Evolutionary conservation across 2,113 vertebrate genomes (phyloP), one percentile per base, ranked within the genome.

Genomic region (Bathybates hornii): DNA sequence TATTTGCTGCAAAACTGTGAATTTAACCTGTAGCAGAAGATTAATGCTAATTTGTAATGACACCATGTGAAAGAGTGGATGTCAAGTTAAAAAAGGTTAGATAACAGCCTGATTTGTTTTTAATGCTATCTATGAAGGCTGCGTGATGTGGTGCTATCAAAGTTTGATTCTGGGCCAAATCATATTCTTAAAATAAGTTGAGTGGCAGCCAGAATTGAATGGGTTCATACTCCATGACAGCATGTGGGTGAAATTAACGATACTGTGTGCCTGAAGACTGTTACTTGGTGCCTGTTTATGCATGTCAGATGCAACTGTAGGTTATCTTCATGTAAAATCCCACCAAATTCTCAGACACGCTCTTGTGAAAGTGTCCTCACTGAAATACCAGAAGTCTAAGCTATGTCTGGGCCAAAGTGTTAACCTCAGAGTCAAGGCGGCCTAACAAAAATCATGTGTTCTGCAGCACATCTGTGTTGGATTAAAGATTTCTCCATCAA

Each of bases 381-480:
- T 36, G 59, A 93, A 81, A 87, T 85, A 71, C 66, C 84, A 78
- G 45, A 80, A 83, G 68, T 88, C 50, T 86, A 66, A 87, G 78
- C 82, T 63, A 76, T 41, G 87, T 93, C 91, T 93, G 63, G 79
- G 73, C 71, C 80, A 79, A 76, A 91, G 36, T 59, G 9, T 43
- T 78, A 19, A 78, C 45, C 45, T 52, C 45, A 1, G 21, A 84
- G 91, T 81, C 45, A 19, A 57, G 21, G 45, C 91, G 61, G 53
- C 87, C 81, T 78, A 85, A 93, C 45, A 86, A 84, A 88, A 89
- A 82, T 66, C 53, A 43, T 82, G 80, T 88, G 86, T 61, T 84
- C n/a, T 68, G 82, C 81, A 84, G 48, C 56, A 85, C 86, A 91
- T 86, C 84, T 93, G 92, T 63, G 91, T 85, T 78, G 21, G 56